Evolutionary conservation across 2,888 invertebrate species (phyloP).

Genomic region (Trichacis sp.): DNA sequence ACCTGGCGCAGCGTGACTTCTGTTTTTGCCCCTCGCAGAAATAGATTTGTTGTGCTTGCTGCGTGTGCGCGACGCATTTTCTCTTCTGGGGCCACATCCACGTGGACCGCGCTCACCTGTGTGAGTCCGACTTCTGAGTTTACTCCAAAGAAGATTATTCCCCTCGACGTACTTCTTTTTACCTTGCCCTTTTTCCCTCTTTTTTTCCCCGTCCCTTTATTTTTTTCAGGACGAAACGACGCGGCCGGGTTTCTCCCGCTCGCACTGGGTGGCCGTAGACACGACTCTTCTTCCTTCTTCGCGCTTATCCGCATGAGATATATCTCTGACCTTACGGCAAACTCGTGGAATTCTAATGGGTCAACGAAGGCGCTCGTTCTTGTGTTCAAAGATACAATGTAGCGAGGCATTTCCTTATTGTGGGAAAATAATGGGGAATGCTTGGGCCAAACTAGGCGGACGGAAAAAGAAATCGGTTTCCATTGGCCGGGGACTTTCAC

Average conservation of each 20-base stretch:
- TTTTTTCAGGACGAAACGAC: conserved; percentile 16
- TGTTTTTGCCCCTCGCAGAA: conserved; percentile 62
- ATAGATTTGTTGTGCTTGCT: conserved; percentile 62
- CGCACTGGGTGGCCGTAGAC: conserved; percentile 44
- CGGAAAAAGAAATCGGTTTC: too few species aligned
- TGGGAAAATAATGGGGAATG: not conserved
- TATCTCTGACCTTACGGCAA: conserved; percentile 38
- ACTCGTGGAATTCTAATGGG: conserved; percentile 39
- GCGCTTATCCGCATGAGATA: conserved; percentile 37
- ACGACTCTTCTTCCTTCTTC: conserved; percentile 36
- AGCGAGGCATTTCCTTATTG: not conserved
- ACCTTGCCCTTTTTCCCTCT: not conserved
- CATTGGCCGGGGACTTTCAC: too few species aligned
- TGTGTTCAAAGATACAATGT: conserved; percentile 2
- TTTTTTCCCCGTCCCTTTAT: conserved; percentile 15
- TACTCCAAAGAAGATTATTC: conserved; percentile 9
- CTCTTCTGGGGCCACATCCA: conserved; percentile 8
- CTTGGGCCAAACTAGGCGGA: too few species aligned
- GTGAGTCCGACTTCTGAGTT: conserved; percentile 2
- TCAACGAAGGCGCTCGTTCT: conserved; percentile 31
- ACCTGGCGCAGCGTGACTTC: conserved; percentile 59
- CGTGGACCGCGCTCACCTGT: not conserved
- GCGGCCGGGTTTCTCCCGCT: conserved; percentile 33
- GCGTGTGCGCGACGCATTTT: conserved; percentile 25
- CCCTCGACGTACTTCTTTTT: not conserved